phyloP scores from a whole-genome alignment of 2,113 vertebrate genomes.

The Micromys minutus region DNA sequence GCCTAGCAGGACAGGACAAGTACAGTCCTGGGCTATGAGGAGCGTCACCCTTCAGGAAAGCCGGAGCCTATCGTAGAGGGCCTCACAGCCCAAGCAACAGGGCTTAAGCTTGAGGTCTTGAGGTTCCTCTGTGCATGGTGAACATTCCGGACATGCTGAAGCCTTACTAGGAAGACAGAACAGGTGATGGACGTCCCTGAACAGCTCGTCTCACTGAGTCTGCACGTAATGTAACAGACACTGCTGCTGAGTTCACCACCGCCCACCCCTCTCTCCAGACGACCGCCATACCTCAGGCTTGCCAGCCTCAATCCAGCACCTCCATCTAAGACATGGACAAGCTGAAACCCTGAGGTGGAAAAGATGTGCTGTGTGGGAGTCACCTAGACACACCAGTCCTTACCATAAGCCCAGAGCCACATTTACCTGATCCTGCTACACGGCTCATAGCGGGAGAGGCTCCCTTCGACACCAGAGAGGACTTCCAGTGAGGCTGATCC shows the following conservation, averaged over 20 bases:
- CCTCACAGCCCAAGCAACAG: neutral
- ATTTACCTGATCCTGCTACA: neutral
- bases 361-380: neutral
- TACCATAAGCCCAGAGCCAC: neutral
- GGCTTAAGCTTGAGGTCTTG: neutral
- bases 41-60: neutral
- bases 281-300: neutral
- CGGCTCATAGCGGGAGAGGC: neutral
- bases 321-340: neutral
- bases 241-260: neutral
- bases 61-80: accelerated
- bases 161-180: neutral
- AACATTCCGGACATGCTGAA: neutral
- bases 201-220: neutral
- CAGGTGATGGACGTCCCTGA: neutral
- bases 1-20: neutral
- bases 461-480: neutral
- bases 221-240: neutral
- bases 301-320: neutral
- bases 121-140: neutral
- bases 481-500: neutral
- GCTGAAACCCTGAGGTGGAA: neutral
- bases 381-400: neutral
- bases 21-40: neutral
- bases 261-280: neutral